phyloP scores from a whole-genome alignment of 37 sponge, comb jelly and placozoan genomes.

The Cladorhizidae sp. region DNA sequence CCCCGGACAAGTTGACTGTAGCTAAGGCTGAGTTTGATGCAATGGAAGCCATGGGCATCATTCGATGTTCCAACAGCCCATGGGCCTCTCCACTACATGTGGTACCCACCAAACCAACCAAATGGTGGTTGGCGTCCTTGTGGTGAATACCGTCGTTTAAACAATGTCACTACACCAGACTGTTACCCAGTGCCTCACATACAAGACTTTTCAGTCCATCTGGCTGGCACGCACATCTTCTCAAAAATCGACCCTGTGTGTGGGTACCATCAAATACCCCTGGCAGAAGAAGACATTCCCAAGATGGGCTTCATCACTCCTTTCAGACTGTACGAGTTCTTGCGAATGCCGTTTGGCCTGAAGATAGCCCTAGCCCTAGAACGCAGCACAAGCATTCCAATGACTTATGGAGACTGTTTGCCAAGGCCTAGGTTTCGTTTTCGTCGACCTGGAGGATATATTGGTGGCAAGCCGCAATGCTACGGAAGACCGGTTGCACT shows the following conservation, averaged over 20 bases:
- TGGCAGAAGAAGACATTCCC: conserved; percentile 22
- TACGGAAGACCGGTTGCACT: conserved; percentile 23
- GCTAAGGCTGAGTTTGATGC: too few species aligned
- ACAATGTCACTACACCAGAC: conserved; percentile 52
- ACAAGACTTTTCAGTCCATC: conserved; percentile 38
- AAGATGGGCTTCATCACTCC: conserved; percentile 10
- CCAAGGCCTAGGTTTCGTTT: too few species aligned
- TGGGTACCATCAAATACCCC: conserved; percentile 40
- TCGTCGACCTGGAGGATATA: too few species aligned
- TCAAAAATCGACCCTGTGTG: conserved; percentile 15
- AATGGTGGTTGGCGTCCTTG: conserved; percentile 69
- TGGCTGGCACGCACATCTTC: conserved; percentile 43
- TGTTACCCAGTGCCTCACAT: conserved; percentile 58
- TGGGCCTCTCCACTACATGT: conserved; percentile 75
- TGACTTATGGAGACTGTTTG: conserved; percentile 27
- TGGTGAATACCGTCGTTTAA: conserved; percentile 69
- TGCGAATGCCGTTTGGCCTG: conserved; percentile 33
- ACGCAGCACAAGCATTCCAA: neutral
- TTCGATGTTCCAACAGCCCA: too few species aligned
- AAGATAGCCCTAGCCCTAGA: conserved; percentile 31
- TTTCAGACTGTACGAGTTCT: neutral
- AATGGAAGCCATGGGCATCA: too few species aligned
- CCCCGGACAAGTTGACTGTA: too few species aligned
- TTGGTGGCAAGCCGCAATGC: too few species aligned
- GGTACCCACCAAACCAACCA: conserved; percentile 54